phyloP scores from a whole-genome alignment of 2,888 invertebrate genomes.

The Nymphalis polychloros region DNA sequence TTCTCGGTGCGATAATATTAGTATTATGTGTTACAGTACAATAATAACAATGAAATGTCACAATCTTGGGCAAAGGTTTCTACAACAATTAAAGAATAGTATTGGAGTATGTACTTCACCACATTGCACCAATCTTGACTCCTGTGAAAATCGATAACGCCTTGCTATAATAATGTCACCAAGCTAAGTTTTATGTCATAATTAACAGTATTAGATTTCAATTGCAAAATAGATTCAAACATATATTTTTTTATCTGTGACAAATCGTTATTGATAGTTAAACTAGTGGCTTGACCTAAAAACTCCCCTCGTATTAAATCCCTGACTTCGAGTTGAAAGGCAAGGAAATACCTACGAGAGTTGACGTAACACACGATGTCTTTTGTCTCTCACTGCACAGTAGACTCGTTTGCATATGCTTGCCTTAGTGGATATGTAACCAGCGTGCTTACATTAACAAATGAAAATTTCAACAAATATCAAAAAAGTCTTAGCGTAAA shows the following conservation, averaged over 20 bases:
- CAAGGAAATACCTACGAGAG: constrained; percentile 21
- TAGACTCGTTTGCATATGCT: constrained; percentile 10
- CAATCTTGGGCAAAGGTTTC: too few relatives aligned
- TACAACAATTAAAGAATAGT: too few relatives aligned
- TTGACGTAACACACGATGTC: constrained; percentile 17
- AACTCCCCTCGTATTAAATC: constrained; percentile 43
- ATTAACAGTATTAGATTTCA: not conserved
- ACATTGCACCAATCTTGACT: too few relatives aligned
- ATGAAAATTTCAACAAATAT: not conserved
- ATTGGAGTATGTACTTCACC: too few relatives aligned
- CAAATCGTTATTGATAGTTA: constrained; percentile 5
- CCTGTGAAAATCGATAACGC: too few relatives aligned
- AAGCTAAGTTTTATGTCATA: not conserved
- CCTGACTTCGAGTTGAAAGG: constrained; percentile 29
- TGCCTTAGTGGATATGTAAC: not conserved
- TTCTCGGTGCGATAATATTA: too few relatives aligned
- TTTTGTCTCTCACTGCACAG: constrained; percentile 20
- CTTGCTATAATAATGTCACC: too few relatives aligned
- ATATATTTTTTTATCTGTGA: not conserved
- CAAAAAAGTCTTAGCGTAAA: not conserved
- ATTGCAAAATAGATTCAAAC: too few relatives aligned
- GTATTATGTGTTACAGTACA: too few relatives aligned
- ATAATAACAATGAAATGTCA: too few relatives aligned
- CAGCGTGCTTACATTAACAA: not conserved
- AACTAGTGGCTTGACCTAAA: constrained; percentile 51